Evolutionary conservation across 2,888 invertebrate species (phyloP).

Genomic region (Apomyelois bistriatella): DNA sequence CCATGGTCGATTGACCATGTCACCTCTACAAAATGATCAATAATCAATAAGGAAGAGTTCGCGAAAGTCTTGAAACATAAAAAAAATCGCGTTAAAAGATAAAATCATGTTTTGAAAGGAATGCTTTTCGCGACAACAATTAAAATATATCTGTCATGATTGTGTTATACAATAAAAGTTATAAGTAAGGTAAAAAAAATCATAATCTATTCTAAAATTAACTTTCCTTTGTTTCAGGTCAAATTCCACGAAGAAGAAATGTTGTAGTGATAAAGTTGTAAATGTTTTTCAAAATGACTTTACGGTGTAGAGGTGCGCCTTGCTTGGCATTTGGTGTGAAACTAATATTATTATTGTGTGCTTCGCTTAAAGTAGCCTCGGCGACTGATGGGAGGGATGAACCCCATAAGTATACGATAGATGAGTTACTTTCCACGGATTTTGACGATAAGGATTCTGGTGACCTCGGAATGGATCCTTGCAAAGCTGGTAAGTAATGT

Average conservation of each 20-base stretch:
- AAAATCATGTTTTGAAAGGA: too few species aligned
- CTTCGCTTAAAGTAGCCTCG: constrained; percentile 37
- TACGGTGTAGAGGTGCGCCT: constrained; percentile 42
- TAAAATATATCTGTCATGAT: too few species aligned
- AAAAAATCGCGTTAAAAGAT: too few species aligned
- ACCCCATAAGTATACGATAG: constrained; percentile 81
- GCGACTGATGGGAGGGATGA: constrained; percentile 54
- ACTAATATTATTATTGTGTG: constrained; percentile 51
- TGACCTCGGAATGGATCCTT: constrained; percentile 91
- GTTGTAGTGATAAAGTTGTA: constrained; percentile 49
- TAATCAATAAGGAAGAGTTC: too few species aligned
- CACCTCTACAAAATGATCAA: too few species aligned
- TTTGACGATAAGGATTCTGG: constrained; percentile 85
- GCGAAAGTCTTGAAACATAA: too few species aligned
- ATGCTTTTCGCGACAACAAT: too few species aligned
- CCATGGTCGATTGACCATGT: too few species aligned
- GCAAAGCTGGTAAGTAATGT: constrained; percentile 88
- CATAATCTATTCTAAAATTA: background rate
- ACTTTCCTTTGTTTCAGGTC: constrained; percentile 58
- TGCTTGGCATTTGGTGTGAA: constrained; percentile 39
- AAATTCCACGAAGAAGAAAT: constrained; percentile 37
- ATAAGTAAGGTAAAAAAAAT: too few species aligned
- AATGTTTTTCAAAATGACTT: constrained; percentile 45
- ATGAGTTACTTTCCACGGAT: constrained; percentile 82
- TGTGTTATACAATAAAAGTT: too few species aligned